Conservation (phyloP, 2,888 invertebrate genomes). For the Lasioglossum marginatum region DNA sequence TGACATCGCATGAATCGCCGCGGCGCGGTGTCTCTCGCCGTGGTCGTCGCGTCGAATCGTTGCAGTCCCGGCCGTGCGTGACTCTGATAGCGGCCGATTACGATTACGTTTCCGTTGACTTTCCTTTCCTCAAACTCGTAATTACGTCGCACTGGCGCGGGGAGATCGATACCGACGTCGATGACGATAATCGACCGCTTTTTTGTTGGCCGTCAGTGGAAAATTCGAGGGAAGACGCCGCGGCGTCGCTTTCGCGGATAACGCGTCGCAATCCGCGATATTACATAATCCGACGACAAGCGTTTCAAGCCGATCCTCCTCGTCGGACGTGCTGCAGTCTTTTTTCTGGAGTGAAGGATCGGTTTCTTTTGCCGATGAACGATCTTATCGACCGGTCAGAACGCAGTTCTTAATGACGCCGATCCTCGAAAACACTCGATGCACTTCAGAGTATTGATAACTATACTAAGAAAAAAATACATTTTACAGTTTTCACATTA, state of each 20-base stretch:
- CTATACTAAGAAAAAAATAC: too few relatives aligned
- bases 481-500: neutral
- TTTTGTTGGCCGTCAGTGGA: neutral
- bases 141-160: neutral
- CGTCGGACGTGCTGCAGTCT: neutral
- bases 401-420: neutral
- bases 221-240: neutral
- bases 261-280: slow-evolving; percentile 4
- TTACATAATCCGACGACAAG: neutral
- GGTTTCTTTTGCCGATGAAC: neutral
- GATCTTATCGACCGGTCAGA: neutral
- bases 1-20: slow-evolving; percentile 41
- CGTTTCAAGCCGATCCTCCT: neutral
- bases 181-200: neutral
- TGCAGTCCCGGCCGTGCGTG: neutral
- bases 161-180: neutral
- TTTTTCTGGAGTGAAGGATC: neutral
- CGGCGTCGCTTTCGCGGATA: neutral
- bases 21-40: neutral
- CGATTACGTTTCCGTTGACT: slow-evolving; percentile 12
- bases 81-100: neutral
- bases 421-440: neutral
- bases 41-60: neutral
- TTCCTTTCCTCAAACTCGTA: neutral
- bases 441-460: too few relatives aligned